Conservation (phyloP, 2,888 invertebrate species). For the Pristionchus fissidentatus region DNA sequence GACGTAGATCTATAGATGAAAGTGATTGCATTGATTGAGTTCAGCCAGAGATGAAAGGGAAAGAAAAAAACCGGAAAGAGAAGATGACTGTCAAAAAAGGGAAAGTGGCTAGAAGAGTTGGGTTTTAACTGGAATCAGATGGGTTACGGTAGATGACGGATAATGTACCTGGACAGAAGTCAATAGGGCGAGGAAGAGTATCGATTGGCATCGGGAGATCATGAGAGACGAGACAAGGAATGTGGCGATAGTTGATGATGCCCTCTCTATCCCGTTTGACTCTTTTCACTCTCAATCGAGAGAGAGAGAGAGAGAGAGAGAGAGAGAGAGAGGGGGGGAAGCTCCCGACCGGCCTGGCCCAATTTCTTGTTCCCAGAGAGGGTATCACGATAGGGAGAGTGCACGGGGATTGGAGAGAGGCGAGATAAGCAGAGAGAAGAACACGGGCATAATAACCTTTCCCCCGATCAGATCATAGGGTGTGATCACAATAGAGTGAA, state of each 20-base stretch:
- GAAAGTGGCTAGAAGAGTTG: neutral
- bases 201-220: constrained; percentile 31
- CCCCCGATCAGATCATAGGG: neutral
- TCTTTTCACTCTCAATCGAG: constrained; percentile 21
- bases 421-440: neutral
- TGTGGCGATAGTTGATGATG: constrained; percentile 29
- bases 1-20: neutral
- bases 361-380: constrained; percentile 39
- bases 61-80: constrained; percentile 22
- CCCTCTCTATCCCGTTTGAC: constrained; percentile 41
- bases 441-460: constrained; percentile 36
- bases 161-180: constrained; percentile 1
- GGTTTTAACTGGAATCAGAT: neutral
- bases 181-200: constrained; percentile 19
- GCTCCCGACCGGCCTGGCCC: constrained; percentile 10
- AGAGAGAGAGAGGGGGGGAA: neutral
- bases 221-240: constrained; percentile 18
- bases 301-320: neutral
- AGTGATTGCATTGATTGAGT: constrained; percentile 28
- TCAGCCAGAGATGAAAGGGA: neutral
- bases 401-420: constrained; percentile 10
- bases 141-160: neutral
- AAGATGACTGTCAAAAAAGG: neutral
- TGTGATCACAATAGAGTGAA: neutral
- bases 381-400: constrained; percentile 22